Evolutionary conservation across 2,113 vertebrate species (phyloP), one percentile per base, ranked within the genome.

Genomic region (Colossoma macropomum): DNA sequence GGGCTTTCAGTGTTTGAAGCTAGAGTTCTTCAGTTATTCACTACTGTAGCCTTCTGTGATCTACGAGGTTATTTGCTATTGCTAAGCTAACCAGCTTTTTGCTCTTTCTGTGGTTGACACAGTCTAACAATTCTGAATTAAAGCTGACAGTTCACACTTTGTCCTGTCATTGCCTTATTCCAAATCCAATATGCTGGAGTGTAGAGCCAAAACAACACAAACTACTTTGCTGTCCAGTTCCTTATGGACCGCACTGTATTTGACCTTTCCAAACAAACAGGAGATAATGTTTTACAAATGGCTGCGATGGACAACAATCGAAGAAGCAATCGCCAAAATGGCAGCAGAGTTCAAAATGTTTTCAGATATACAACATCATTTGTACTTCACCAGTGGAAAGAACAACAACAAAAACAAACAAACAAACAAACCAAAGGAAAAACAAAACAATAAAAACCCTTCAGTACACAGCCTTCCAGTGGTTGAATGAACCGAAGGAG

Each of bases 241-340:
- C 27, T 48, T 83, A 83, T 45, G 45, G 65, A 23, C 52, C 32
- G 74, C 25, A 10, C 74, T 70, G 66, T 21, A 71, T 45, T 45
- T 50, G 59, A 19, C 30, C 59, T 82, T 85, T 83, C 83, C 62
- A 81, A 87, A 81, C 86, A 84, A 90, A 87, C 83, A 87, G 86
- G 87, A 89, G 87, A 90, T 84, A 82, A 78, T 84, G 88, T 80
- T 84, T 88, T 72, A 89, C 90, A 86, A 87, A 83, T 84, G 87
- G 84, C 86, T 89, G 88, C 87, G 60, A 84, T 88, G 84, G 87
- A 89, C 89, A 82, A 89, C 77, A 90, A 90, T 89, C 88, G 89
- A 89, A 87, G 88, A 91, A 89, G 85, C 84, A 84, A 89, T 88
- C 89, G 92, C 89, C 89, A 90, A 86, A 88, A 90, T 83, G 90